Evolutionary conservation across 2,113 vertebrate genomes (phyloP).

Genomic region (Ciconia maguari): DNA sequence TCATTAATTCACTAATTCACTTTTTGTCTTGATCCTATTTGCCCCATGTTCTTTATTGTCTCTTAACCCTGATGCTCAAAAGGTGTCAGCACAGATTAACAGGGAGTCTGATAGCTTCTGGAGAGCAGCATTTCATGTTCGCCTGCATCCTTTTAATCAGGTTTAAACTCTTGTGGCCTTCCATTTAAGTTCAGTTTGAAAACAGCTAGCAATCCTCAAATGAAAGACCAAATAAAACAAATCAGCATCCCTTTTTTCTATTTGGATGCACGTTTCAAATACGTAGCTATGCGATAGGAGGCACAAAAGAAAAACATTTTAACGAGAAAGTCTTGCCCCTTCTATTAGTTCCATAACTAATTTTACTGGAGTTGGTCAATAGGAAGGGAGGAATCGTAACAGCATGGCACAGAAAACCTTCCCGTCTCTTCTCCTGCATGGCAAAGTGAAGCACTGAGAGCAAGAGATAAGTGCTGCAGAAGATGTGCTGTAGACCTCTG

Average conservation of each 20-base stretch:
- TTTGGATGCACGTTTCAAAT: neutral
- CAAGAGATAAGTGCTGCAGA: neutral
- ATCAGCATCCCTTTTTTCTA: neutral
- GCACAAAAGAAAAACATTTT: neutral
- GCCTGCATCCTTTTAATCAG: slow-evolving; percentile 56
- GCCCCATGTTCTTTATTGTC: slow-evolving; percentile 54
- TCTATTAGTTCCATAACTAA: neutral
- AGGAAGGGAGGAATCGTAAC: neutral
- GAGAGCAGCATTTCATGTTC: slow-evolving; percentile 53
- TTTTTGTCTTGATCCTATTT: slow-evolving; percentile 53
- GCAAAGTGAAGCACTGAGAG: neutral
- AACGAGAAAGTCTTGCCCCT: neutral
- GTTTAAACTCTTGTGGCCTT: slow-evolving; percentile 34
- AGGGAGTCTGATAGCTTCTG: slow-evolving; percentile 50
- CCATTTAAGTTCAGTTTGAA: slow-evolving; percentile 20
- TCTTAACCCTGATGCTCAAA: slow-evolving; percentile 56
- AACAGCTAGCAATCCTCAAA: neutral
- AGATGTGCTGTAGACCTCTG: neutral
- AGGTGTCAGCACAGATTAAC: slow-evolving; percentile 57
- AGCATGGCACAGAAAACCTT: neutral
- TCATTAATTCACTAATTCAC: slow-evolving; percentile 68
- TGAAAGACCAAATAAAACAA: slow-evolving; percentile 16
- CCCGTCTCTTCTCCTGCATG: neutral
- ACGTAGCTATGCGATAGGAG: neutral
- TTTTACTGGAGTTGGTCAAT: neutral